Conservation (phyloP, 2,888 invertebrate species). For the Parapristionchus giblindavisi region DNA sequence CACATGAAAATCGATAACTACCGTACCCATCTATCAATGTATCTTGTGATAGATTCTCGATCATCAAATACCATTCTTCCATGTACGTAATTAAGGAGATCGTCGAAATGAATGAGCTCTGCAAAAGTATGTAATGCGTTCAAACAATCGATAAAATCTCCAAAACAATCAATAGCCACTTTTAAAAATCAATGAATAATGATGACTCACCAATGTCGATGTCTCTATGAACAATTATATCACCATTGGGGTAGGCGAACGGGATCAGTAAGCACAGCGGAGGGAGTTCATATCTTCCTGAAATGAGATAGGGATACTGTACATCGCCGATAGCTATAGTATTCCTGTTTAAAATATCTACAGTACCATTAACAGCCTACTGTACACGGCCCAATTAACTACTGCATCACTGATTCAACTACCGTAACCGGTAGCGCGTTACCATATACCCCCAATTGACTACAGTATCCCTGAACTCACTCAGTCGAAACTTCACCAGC, state of each 20-base stretch:
- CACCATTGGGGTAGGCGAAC: constrained; percentile 57
- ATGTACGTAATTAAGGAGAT: constrained; percentile 64
- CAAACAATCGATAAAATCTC: background rate
- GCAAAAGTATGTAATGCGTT: constrained; percentile 3
- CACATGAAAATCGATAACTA: background rate
- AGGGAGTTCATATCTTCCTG: constrained; percentile 59
- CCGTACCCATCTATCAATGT: constrained; percentile 63
- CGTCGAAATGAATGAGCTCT: constrained; percentile 66
- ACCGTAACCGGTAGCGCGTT: background rate
- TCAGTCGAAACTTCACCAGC: constrained; percentile 54
- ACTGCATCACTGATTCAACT: too few species aligned
- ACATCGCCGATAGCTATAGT: background rate
- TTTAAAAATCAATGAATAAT: constrained; percentile 3
- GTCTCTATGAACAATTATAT: constrained; percentile 55
- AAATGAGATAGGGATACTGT: constrained; percentile 22
- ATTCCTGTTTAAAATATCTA: background rate
- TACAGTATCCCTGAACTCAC: constrained; percentile 42
- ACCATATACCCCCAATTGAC: background rate
- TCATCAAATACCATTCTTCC: constrained; percentile 57
- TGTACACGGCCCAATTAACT: too few species aligned
- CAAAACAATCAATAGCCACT: background rate
- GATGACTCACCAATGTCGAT: constrained; percentile 57
- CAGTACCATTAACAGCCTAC: too few species aligned
- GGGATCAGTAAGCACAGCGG: constrained; percentile 62
- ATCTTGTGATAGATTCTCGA: constrained; percentile 58